Base-by-base conservation (phyloP, 2,888 invertebrate genomes). In the Drosophila nigricruria region DNA sequence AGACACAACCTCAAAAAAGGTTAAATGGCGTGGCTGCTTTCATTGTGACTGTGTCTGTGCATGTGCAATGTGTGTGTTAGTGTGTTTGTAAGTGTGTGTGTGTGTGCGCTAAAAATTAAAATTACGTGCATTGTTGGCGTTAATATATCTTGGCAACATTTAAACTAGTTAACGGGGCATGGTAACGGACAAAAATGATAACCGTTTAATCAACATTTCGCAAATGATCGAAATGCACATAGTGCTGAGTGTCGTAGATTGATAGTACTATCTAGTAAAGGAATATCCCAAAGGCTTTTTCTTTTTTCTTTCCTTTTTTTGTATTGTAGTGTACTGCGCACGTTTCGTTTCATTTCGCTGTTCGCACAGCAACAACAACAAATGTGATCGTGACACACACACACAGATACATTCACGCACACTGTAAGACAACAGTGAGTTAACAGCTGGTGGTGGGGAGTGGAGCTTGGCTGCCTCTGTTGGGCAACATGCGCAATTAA, bases 21-120 rank as follows among this genome's bases (percentile, higher is more conserved):
- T 52, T 58, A 64, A 81, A 65, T 87, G 82, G 83, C 83, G 83
- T 83, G 83, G 85, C 82, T 79, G 69, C 67, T 65, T 75, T 59
- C 30, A 60, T 73, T 60, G 47, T 69, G 47, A 23, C 30, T 10
- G 30, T 30, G 10, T n/a, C 49, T 57, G 23, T 53, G 16, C 45
- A n/a, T 70, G 38, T 52, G 54, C 40, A 40, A 27, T 27, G 38
- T 38, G 38, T 38, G 38, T 38, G n/a, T n/a, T 10, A 30, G 65
- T 61, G 69, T 79, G n/a, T 36, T 0, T 36, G 12, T 38, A 30
- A 52, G 30, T 57, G 54, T 58, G 30, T 56, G 42, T 63, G 65
- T 63, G 70, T 79, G 63, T 72, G 60, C 27, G 72, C 54, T 75
- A 70, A 60, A 70, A 71, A 74, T 59, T 70, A 53, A 60, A 78